Conservation (phyloP, 1,140 invertebrate species). For the Bombus huntii region DNA sequence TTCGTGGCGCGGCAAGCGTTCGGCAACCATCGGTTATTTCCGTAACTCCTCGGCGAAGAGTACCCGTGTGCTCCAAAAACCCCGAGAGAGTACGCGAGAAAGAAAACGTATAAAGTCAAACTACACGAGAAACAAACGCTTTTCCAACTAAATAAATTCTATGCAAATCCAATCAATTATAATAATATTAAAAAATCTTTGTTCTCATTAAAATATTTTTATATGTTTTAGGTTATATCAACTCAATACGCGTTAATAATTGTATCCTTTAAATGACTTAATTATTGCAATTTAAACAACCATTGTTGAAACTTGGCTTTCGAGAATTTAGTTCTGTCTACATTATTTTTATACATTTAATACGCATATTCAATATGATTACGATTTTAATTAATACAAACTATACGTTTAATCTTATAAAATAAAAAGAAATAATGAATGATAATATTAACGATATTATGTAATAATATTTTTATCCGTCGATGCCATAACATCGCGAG, state of each 20-base stretch:
- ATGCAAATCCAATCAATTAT: not conserved
- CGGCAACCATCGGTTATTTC: conserved; percentile 66
- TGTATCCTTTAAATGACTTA: not conserved
- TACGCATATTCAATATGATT: not conserved
- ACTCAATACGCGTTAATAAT: not conserved
- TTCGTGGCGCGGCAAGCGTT: conserved; percentile 77
- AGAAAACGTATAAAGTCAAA: conserved; percentile 41
- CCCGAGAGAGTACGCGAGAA: conserved; percentile 33
- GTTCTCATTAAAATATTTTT: not conserved
- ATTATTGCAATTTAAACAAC: not conserved
- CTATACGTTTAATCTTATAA: not conserved
- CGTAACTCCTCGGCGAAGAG: conserved; percentile 58
- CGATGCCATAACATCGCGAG: conserved; percentile 33
- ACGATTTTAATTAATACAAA: not conserved
- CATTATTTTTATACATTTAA: not conserved
- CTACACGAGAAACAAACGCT: not conserved
- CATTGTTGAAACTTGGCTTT: not conserved
- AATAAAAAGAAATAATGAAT: not conserved
- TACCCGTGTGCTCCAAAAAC: conserved; percentile 59
- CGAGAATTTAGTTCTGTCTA: not conserved
- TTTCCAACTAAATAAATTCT: not conserved
- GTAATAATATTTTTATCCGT: conserved; percentile 56
- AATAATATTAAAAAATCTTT: not conserved
- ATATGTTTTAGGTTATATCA: not conserved
- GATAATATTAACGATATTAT: conserved; percentile 34